Conservation (phyloP, 2,113 vertebrate species). For the Phalacrocorax pelagicus region DNA sequence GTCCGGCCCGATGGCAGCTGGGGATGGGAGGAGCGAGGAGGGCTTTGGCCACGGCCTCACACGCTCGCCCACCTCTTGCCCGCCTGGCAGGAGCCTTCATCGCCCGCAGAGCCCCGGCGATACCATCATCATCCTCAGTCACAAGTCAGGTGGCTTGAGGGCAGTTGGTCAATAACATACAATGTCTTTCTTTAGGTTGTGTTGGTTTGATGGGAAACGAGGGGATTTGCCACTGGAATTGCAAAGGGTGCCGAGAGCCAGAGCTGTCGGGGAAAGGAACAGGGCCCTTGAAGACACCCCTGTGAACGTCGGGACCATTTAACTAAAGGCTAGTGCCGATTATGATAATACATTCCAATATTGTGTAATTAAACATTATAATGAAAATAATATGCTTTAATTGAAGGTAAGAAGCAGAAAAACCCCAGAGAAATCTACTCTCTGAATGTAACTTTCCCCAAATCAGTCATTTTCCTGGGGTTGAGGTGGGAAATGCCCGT, state of each 20-base stretch:
- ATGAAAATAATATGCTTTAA: background rate
- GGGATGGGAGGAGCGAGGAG: background rate
- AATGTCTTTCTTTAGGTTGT: accelerated
- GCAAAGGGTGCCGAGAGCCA: accelerated
- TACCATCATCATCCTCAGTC: background rate
- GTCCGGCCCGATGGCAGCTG: accelerated
- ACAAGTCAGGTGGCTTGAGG: accelerated
- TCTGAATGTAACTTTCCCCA: accelerated
- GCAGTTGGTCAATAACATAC: accelerated
- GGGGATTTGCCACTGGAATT: background rate
- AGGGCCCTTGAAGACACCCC: background rate
- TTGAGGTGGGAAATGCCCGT: accelerated
- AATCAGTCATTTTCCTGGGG: background rate
- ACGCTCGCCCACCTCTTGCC: accelerated
- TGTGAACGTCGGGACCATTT: accelerated
- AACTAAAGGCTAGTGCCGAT: background rate
- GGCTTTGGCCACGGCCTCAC: accelerated
- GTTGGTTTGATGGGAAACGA: background rate
- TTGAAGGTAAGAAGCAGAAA: background rate
- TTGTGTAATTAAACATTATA: background rate
- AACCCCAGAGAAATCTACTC: background rate
- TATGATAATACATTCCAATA: background rate
- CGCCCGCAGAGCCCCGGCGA: accelerated
- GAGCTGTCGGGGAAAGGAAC: accelerated
- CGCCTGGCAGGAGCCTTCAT: background rate